Evolutionary conservation across 2,113 vertebrate species (phyloP).

Genomic region (Triplophysa rosa): DNA sequence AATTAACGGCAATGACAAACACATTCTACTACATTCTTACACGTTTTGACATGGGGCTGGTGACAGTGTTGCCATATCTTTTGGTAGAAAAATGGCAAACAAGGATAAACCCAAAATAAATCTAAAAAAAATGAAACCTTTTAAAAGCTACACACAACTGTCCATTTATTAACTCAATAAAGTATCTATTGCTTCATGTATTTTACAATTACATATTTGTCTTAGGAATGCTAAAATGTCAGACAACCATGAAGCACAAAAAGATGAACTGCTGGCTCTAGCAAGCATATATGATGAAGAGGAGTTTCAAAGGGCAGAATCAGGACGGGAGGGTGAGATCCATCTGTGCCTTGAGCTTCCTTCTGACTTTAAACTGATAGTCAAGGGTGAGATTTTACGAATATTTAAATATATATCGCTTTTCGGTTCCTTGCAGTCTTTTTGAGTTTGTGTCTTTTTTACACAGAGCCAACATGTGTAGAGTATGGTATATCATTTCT

Average conservation of each 20-base stretch:
- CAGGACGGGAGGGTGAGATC: slow-evolving; percentile 87
- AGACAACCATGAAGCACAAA: slow-evolving; percentile 91
- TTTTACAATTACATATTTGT: not conserved
- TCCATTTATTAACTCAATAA: no score
- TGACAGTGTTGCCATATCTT: no score
- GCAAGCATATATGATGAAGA: slow-evolving; percentile 95
- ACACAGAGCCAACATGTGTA: slow-evolving; percentile 76
- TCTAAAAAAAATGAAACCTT: no score
- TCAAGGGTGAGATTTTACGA: slow-evolving; percentile 76
- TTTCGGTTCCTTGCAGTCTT: not conserved
- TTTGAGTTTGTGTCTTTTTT: not conserved
- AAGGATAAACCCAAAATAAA: no score
- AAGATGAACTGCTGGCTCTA: slow-evolving; percentile 94
- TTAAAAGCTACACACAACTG: no score
- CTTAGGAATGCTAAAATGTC: slow-evolving; percentile 87
- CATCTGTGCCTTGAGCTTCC: slow-evolving; percentile 86
- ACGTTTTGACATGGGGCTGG: no score
- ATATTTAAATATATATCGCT: not conserved
- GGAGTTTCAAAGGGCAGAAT: slow-evolving; percentile 86
- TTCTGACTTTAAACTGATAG: slow-evolving; percentile 83
- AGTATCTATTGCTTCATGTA: no score
- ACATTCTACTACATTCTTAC: no score
- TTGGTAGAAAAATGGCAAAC: no score
- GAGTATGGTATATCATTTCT: slow-evolving; percentile 86
- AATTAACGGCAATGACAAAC: no score